Base-by-base conservation (phyloP, 2,113 vertebrate genomes). In the Colistium nudipinnis region DNA sequence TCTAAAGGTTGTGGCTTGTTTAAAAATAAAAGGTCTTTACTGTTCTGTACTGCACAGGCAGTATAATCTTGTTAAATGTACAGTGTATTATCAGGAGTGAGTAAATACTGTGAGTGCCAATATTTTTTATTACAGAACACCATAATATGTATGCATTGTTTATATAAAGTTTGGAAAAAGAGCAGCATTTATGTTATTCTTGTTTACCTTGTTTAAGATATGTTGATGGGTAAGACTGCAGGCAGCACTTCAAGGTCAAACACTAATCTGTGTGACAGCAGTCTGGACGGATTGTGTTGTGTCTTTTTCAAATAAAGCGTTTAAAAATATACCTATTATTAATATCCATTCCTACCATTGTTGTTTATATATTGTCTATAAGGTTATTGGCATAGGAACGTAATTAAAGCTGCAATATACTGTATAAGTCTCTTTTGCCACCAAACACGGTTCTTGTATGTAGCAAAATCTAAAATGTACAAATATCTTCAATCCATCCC, bases 41-140 rank as follows among this genome's bases (percentile, higher is more conserved):
- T 82, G 67, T 83, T 43, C 54, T 38, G 31, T 35, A 57, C 6
- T 62, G 60, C 65, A 71, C 57, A 81, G 68, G 59, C 47, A 44
- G 48, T 69, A 62, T 80, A 66, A 54, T 81, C 78, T 76, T 70
- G 52, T 28, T 45, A 65, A 74, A 75, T 90, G 80, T 88, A 85
- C 62, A 84, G 75, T 79, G 70, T 87, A 76, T 85, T 86, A 75
- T 85, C 67, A 76, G 45, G 78, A 64, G 51, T 86, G 83, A 85
- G 87, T 88, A 85, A 90, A 92, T 90, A 88, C 91, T 91, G 90
- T 92, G 91, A 91, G 85, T 84, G 67, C 78, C 41, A 67, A 75
- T 91, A 88, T 89, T 67, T 80, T n/a, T 85, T 91, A 81, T 78
- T 78, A 82, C 49, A 80, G 80, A 87, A 74, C 35, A 77, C 41